Evolutionary conservation across 2,113 vertebrate genomes (phyloP).

Genomic region (Platysteira castanea): DNA sequence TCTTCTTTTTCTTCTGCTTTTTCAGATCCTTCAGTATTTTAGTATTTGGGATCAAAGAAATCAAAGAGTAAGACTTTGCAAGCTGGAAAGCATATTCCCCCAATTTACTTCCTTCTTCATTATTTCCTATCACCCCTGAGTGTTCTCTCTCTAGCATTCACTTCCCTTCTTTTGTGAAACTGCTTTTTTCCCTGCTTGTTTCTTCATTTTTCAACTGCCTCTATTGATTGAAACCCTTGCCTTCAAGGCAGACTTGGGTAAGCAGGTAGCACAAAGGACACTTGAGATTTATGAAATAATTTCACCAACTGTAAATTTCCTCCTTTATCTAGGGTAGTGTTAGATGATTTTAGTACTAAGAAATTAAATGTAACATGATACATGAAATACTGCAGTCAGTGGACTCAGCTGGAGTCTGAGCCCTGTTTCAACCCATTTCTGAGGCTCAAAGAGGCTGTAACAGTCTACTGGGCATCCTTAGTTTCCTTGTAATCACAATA

Average conservation of each 20-base stretch:
- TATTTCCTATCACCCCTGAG: neutral
- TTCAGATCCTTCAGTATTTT: neutral
- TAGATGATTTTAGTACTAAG: neutral
- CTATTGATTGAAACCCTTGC: conserved; percentile 25
- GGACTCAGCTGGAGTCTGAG: neutral
- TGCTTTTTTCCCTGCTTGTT: neutral
- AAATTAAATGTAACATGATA: conserved; percentile 1
- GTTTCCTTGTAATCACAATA: neutral
- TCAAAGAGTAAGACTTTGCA: neutral
- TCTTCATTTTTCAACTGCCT: conserved; percentile 5
- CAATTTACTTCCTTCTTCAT: neutral
- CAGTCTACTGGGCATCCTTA: neutral
- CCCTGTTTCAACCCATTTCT: neutral
- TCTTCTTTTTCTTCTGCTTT: neutral
- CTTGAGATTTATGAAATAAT: conserved; percentile 43
- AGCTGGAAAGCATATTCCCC: neutral
- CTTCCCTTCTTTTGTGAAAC: neutral
- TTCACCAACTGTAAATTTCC: conserved; percentile 1
- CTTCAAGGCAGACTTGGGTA: conserved; percentile 22
- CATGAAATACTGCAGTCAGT: neutral
- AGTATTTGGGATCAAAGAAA: neutral
- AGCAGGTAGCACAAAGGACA: conserved; percentile 13
- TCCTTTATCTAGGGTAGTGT: neutral
- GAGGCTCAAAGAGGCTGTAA: neutral
- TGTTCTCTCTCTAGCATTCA: neutral